A percentile compares a stretch with the other conserved stretches of the same genome.
Conservation (phyloP, 2,888 invertebrate genomes). For the Leptothorax acervorum region DNA sequence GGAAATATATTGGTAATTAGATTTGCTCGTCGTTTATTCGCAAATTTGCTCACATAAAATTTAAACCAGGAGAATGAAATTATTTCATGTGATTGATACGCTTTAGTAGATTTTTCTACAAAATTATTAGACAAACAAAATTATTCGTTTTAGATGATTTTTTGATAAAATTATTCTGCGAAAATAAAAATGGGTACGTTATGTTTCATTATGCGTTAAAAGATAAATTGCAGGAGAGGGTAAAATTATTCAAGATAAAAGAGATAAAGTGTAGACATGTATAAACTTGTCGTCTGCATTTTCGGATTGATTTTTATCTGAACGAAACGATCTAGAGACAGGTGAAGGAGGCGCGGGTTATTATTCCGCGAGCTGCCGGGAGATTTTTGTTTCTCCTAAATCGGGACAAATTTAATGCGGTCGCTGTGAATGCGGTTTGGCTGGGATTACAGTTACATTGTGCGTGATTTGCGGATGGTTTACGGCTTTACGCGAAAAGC, state of each 20-base stretch:
- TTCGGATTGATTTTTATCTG: neutral
- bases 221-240: neutral
- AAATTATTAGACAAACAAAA: neutral
- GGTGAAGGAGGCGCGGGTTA: neutral
- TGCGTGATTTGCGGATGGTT: neutral
- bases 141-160: too few relatives aligned
- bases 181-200: neutral
- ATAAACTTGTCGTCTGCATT: neutral
- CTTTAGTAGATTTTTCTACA: neutral
- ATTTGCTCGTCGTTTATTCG: neutral
- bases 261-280: neutral
- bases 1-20: neutral
- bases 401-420: neutral
- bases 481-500: slow-evolving; percentile 22
- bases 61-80: neutral
- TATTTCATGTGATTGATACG: neutral
- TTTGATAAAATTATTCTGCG: neutral
- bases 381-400: neutral
- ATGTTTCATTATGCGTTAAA: neutral
- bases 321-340: slow-evolving; percentile 17
- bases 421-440: neutral
- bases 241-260: neutral
- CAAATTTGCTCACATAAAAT: neutral
- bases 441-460: slow-evolving; percentile 13
- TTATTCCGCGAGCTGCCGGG: neutral